Evolutionary conservation across 2,797 vertebrate species (phyloP).

Genomic region (Tolypeutes matacus): DNA sequence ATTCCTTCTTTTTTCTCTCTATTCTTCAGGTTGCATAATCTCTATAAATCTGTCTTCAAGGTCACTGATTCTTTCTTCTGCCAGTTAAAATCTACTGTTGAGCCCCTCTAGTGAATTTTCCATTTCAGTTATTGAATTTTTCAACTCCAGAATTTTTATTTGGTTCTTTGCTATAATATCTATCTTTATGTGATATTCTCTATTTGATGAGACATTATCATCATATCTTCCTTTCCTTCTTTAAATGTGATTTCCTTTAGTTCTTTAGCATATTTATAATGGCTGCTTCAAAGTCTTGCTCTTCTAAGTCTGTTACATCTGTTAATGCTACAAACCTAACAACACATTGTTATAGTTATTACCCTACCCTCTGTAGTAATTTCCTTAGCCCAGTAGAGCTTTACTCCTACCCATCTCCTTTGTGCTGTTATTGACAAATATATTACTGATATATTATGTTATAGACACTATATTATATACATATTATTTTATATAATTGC

Average conservation of each 20-base stretch:
- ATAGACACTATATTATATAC: no score
- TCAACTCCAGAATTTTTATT: neutral
- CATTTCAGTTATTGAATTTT: neutral
- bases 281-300: neutral
- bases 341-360: no score
- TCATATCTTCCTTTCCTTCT: neutral
- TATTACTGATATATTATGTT: no score
- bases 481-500: no score
- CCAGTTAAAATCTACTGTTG: neutral
- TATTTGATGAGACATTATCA: neutral
- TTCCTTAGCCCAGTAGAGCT: no score
- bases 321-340: no score
- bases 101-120: neutral
- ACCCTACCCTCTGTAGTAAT: no score
- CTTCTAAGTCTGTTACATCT: neutral
- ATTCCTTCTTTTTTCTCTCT: slow-evolving; percentile 3
- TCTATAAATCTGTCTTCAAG: neutral
- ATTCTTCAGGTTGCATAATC: neutral
- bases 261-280: neutral
- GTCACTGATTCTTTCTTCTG: slow-evolving; percentile 34
- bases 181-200: neutral
- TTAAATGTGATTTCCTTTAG: neutral
- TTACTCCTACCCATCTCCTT: no score
- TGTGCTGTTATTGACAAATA: no score
- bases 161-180: neutral